These are phyloP conservation scores for Hemiprocne comata DNA, from an alignment of 2,113 vertebrate species.

Conservation along the genomic window DNA sequence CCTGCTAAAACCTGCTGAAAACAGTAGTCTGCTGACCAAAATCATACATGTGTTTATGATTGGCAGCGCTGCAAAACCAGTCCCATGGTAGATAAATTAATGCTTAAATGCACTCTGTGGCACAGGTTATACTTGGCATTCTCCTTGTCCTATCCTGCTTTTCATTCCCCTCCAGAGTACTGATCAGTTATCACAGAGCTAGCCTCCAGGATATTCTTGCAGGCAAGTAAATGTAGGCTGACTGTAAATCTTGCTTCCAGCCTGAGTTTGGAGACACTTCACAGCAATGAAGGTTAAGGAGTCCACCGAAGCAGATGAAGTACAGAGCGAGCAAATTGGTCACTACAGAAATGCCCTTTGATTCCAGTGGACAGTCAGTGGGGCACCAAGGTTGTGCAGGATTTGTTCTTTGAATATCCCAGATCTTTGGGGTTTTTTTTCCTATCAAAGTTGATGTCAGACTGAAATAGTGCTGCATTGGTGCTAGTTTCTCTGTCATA, in stretches of 20 bases:
- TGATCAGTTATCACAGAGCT: not conserved
- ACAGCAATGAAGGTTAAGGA: not conserved
- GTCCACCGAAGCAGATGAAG: not conserved
- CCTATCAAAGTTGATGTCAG: not conserved
- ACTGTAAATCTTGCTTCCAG: not conserved
- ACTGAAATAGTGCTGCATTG: not conserved
- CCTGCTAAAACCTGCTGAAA: not conserved
- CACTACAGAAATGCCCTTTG: not conserved
- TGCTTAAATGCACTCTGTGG: not conserved
- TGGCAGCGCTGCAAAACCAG: not conserved
- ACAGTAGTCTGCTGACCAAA: not conserved
- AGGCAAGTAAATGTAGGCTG: not conserved
- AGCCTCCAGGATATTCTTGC: not conserved
- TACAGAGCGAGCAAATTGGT: not conserved
- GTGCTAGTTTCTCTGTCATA: not conserved
- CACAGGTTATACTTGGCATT: not conserved
- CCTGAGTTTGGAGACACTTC: not conserved
- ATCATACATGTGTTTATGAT: rapidly evolving
- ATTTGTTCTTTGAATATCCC: not conserved
- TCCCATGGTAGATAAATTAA: not conserved
- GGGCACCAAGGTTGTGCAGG: not conserved
- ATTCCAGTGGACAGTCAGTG: not conserved
- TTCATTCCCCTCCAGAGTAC: not conserved
- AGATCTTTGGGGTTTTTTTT: not conserved
- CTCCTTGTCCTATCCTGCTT: not conserved